Evolutionary conservation across 2,888 invertebrate genomes (phyloP), one percentile per base, ranked within the genome.

Genomic region (Protodeltote pygarga): DNA sequence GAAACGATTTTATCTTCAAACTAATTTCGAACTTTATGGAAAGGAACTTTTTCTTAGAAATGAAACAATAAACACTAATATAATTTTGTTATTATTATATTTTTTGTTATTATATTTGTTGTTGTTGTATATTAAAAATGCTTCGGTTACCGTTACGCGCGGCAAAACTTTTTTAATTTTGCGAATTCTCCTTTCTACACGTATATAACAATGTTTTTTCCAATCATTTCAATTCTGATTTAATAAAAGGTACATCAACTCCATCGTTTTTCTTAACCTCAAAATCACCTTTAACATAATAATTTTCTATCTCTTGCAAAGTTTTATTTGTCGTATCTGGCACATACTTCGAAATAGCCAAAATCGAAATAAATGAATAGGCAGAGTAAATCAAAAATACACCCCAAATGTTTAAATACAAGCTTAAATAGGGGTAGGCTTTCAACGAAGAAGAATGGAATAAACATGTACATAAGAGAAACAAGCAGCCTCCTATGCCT

Each of bases 291-390:
- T 13, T 9, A 10, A 37, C 40, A 48, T 65, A 64, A 37, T 44
- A 67, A 3, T 64, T 39, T 28, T 71, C 65, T 21, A 63, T 61
- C 32, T 65, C 61, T 16, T 68, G 49, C 28, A 68, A 29, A 1
- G 53, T 64, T n/a, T 34, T 52, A 17, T 59, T 59, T 8, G 19
- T 59, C 0, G 68, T 68, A 9, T 61, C 65, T 0, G 68, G 68
- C 2, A 69, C 55, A 40, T 34, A 68, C 11, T 38, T 68, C 58
- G 53, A 55, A 9, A 65, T 52, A 3, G 58, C 19, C 1, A 59
- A 4, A 33, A 46, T 33, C 0, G 47, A 50, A 2, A 54, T 5
- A 1, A 6, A 27, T 4, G 19, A 5, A 15, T 48, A 48, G 0
- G 48, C n/a, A 0, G 50, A 24, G 24, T 62, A 38, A 19, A 49